A percentile compares a stretch with the other conserved stretches of the same genome.
phyloP scores from a whole-genome alignment of 1,140 invertebrate species.

The Drosophila ficusphila region DNA sequence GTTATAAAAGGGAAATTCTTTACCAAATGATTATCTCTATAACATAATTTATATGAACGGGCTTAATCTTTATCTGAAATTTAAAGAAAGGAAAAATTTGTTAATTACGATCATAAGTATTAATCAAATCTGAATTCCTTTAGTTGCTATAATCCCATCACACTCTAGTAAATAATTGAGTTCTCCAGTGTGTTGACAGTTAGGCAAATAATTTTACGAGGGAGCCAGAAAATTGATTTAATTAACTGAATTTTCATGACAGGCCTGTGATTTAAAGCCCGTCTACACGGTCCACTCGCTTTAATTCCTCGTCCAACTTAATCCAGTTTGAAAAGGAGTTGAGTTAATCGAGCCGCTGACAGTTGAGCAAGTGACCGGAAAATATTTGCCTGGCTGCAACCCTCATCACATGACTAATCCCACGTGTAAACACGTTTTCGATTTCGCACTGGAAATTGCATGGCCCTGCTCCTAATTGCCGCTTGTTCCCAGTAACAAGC shows the following conservation, averaged over 20 bases:
- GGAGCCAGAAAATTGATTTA: not conserved
- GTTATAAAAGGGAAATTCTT: not conserved
- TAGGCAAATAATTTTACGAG: not conserved
- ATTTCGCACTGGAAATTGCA: constrained; percentile 37
- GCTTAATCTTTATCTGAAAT: not conserved
- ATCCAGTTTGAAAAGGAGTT: constrained; percentile 35
- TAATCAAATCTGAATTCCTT: no score
- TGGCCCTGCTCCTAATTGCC: constrained; percentile 63
- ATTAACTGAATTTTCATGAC: not conserved
- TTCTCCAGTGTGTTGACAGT: not conserved
- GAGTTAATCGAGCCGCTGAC: constrained; percentile 54
- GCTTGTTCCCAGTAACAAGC: constrained; percentile 58
- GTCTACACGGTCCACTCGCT: constrained; percentile 9
- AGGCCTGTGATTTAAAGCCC: not conserved
- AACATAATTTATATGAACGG: not conserved
- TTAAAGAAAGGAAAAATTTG: no score
- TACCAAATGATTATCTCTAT: not conserved
- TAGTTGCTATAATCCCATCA: not conserved
- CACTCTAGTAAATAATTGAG: not conserved
- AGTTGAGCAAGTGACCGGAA: constrained; percentile 31
- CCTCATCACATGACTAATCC: constrained; percentile 59
- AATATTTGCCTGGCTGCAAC: constrained; percentile 17
- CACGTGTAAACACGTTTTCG: constrained; percentile 61
- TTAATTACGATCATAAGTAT: no score
- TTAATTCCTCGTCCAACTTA: constrained; percentile 10